Conservation (phyloP, 2,113 vertebrate species). For the Tragelaphus imberbis region DNA sequence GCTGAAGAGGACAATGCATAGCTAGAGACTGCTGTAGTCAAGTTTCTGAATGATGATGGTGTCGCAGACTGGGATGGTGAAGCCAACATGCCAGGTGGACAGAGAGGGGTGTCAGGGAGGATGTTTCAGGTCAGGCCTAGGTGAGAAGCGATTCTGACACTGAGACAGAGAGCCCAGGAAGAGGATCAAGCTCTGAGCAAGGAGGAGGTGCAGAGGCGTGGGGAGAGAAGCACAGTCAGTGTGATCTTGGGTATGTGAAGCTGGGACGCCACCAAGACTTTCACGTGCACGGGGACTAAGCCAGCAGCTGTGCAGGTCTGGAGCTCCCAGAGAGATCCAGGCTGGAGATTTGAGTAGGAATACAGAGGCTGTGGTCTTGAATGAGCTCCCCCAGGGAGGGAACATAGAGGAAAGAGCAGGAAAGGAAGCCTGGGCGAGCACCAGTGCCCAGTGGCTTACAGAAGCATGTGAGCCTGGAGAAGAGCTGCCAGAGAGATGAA, state of each 20-base stretch:
- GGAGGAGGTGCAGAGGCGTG: fast-evolving
- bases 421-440: background rate
- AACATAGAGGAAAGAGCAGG: fast-evolving
- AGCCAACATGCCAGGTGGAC: background rate
- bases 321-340: background rate
- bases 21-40: background rate
- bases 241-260: background rate
- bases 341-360: background rate
- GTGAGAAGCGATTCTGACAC: background rate
- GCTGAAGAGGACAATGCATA: background rate
- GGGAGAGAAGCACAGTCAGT: background rate
- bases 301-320: background rate
- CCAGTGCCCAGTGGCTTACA: background rate
- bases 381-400: background rate
- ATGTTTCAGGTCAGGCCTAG: background rate
- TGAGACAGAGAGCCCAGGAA: background rate
- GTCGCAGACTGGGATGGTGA: background rate
- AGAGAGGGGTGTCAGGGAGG: background rate
- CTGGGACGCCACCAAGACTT: background rate
- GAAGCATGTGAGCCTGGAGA: background rate
- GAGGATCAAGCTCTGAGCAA: background rate
- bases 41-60: background rate
- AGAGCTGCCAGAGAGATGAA: background rate
- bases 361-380: background rate
- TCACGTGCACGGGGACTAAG: background rate